These are phyloP conservation scores for Periophthalmus magnuspinnatus DNA, from an alignment of 2,797 vertebrate species.

Conservation along the genomic window DNA sequence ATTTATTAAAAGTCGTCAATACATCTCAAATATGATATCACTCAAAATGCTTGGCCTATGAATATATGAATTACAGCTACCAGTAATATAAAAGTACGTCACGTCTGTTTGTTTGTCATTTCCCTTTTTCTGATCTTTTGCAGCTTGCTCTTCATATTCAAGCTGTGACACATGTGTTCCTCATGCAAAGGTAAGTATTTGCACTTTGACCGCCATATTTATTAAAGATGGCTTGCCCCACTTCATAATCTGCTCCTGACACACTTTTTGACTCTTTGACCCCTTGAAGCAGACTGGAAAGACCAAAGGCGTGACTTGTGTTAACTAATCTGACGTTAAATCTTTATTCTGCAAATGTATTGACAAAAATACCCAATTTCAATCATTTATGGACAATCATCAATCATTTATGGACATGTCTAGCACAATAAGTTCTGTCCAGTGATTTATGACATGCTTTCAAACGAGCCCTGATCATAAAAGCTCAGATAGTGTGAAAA, in stretches of 20 bases:
- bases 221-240: not conserved
- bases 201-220: conserved; percentile 17
- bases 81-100: not conserved
- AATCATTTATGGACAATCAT: no score
- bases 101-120: not conserved
- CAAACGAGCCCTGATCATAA: not conserved
- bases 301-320: not conserved
- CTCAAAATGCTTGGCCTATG: not conserved
- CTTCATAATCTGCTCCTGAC: not conserved
- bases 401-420: not conserved
- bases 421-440: not conserved
- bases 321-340: not conserved
- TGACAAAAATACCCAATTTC: not conserved
- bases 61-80: fast-evolving
- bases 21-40: not conserved
- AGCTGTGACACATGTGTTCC: conserved; percentile 79
- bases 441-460: not conserved
- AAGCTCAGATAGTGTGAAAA: not conserved
- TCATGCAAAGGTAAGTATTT: conserved; percentile 69
- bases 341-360: not conserved
- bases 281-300: not conserved
- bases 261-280: not conserved
- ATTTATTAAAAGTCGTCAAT: not conserved
- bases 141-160: conserved; percentile 72
- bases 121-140: not conserved